Percentiles rank a stretch among this genome's conserved stretches.
These are phyloP conservation scores for Proisotoma minuta DNA, from an alignment of 2,888 invertebrate species.

Conservation along the genomic window DNA sequence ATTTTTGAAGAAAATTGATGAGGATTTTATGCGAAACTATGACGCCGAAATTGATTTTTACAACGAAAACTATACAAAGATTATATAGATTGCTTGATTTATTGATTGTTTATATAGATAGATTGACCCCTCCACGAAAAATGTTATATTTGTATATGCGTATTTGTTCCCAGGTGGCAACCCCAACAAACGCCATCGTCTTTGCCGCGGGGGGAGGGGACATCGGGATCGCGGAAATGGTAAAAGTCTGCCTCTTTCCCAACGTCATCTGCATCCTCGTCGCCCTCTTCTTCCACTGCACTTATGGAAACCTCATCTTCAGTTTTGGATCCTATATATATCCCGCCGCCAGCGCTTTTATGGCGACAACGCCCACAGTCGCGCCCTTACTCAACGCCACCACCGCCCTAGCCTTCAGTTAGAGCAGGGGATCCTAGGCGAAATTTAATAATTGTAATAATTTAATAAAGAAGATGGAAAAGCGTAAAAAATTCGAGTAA, in stretches of 20 bases:
- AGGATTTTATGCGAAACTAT: slow-evolving; percentile 8
- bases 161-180: slow-evolving; percentile 68
- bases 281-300: slow-evolving; percentile 31
- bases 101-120: too few relatives aligned
- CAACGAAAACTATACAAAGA: too few relatives aligned
- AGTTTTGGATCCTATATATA: slow-evolving; percentile 39
- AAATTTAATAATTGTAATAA: too few relatives aligned
- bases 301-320: slow-evolving; percentile 42
- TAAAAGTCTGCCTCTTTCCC: slow-evolving; percentile 41
- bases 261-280: slow-evolving; percentile 40
- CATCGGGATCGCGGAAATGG: slow-evolving; percentile 41
- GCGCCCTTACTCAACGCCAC: too few relatives aligned
- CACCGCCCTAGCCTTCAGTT: too few relatives aligned
- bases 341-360: too few relatives aligned
- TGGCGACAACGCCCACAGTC: too few relatives aligned
- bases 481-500: too few relatives aligned
- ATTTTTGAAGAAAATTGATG: slow-evolving; percentile 7
- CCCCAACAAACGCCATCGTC: slow-evolving; percentile 77
- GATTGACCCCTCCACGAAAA: too few relatives aligned
- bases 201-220: slow-evolving; percentile 78
- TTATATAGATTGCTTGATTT: too few relatives aligned
- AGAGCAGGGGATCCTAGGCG: too few relatives aligned
- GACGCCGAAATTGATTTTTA: neutral
- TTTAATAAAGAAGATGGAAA: too few relatives aligned
- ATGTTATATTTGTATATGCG: neutral